Evolutionary conservation across 2,797 vertebrate species (phyloP).

Genomic region (Sebastes diaconus): DNA sequence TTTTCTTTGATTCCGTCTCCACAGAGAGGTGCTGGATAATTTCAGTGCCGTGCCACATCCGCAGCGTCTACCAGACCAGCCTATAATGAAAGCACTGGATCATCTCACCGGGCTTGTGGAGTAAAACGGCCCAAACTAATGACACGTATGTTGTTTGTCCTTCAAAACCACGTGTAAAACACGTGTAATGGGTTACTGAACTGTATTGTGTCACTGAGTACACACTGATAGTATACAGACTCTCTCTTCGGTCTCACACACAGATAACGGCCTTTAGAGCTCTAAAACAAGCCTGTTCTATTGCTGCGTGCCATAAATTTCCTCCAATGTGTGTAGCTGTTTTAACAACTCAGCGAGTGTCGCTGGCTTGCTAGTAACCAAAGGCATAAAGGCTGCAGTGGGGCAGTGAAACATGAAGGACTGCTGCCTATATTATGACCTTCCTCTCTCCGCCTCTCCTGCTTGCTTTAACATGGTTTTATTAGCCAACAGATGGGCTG

Average conservation of each 20-base stretch:
- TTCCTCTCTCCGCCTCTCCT: conserved; percentile 15
- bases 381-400: conserved; percentile 43
- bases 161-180: conserved; percentile 29
- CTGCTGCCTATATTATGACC: conserved; percentile 48
- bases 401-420: conserved; percentile 68
- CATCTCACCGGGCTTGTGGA: neutral
- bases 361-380: conserved; percentile 26
- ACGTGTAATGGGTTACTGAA: conserved; percentile 41
- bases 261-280: conserved; percentile 27
- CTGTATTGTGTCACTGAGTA: conserved; percentile 24
- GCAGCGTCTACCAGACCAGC: neutral
- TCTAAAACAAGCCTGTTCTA: conserved; percentile 30
- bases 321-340: conserved; percentile 20
- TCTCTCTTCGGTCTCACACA: neutral
- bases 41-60: neutral
- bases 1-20: neutral
- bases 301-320: conserved; percentile 46
- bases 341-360: conserved; percentile 51
- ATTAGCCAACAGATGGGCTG: conserved; percentile 72
- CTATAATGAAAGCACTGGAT: conserved; percentile 28
- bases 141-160: conserved; percentile 9
- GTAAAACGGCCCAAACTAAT: conserved; percentile 20
- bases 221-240: conserved; percentile 24
- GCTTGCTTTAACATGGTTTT: conserved; percentile 61
- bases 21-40: neutral